Evolutionary conservation across 2,797 vertebrate genomes (phyloP).

Genomic region (Peromyscus nudipes): DNA sequence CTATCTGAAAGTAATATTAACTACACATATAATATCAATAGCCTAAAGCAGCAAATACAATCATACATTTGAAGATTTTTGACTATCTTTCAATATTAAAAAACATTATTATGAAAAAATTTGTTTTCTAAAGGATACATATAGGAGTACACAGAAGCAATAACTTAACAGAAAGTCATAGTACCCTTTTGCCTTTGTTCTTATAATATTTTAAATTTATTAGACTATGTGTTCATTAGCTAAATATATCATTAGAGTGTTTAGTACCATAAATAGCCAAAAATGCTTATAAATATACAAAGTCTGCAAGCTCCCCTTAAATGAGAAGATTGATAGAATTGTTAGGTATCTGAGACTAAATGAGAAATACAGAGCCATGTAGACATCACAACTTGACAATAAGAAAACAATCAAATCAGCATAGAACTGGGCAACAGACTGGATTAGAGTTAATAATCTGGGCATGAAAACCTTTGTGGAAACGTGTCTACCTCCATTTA

Average conservation of each 20-base stretch:
- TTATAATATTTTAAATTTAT: neutral
- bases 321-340: neutral
- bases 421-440: neutral
- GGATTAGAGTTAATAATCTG: neutral
- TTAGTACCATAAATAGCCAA: neutral
- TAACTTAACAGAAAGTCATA: neutral
- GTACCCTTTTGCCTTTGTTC: neutral
- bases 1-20: neutral
- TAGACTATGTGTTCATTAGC: neutral
- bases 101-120: neutral
- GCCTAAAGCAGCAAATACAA: neutral
- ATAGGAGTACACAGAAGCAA: neutral
- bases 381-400: neutral
- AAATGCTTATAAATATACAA: neutral
- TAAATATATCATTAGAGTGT: neutral
- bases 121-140: neutral
- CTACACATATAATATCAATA: neutral
- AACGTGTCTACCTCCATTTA: neutral
- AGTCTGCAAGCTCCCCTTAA: neutral
- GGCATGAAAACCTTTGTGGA: no score
- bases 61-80: neutral
- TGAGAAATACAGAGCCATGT: neutral
- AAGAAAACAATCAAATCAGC: neutral
- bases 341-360: no score
- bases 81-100: neutral